Conservation (phyloP, 1,140 invertebrate species). For the Piezodorus guildinii region DNA sequence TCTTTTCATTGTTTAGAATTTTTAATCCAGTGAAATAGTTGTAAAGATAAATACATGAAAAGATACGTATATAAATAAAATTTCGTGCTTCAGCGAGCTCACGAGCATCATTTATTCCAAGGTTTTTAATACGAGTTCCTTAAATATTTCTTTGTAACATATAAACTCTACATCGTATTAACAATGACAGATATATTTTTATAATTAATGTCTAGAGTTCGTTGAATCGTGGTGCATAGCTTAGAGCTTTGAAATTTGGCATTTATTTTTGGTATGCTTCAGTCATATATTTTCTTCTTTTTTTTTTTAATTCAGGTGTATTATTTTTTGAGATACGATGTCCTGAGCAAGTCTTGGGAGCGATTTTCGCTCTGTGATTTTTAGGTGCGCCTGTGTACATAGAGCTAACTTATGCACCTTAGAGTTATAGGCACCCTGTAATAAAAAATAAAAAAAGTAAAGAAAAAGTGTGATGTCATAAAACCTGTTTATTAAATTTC, state of each 20-base stretch:
- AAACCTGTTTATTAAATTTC: too few relatives aligned
- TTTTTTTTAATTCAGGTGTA: too few relatives aligned
- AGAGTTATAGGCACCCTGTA: too few relatives aligned
- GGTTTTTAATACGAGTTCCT: slow-evolving; percentile 10
- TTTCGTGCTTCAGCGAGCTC: background rate
- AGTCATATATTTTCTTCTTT: too few relatives aligned
- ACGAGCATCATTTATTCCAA: background rate
- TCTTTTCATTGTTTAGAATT: background rate
- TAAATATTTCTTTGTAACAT: background rate
- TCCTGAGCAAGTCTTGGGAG: too few relatives aligned
- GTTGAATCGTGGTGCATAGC: slow-evolving; percentile 11
- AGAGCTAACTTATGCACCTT: too few relatives aligned
- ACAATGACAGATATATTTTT: slow-evolving; percentile 12
- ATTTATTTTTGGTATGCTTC: background rate
- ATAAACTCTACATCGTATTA: background rate
- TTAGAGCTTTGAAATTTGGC: background rate
- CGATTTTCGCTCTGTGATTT: too few relatives aligned
- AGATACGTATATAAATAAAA: background rate
- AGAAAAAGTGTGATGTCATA: too few relatives aligned
- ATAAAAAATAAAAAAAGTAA: too few relatives aligned
- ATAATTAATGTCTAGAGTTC: slow-evolving; percentile 7
- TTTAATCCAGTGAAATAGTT: background rate
- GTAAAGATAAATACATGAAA: background rate
- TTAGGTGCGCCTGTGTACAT: too few relatives aligned
- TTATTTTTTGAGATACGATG: too few relatives aligned